Conservation (phyloP, 2,797 vertebrate genomes). For the Peromyscus attwateri region DNA sequence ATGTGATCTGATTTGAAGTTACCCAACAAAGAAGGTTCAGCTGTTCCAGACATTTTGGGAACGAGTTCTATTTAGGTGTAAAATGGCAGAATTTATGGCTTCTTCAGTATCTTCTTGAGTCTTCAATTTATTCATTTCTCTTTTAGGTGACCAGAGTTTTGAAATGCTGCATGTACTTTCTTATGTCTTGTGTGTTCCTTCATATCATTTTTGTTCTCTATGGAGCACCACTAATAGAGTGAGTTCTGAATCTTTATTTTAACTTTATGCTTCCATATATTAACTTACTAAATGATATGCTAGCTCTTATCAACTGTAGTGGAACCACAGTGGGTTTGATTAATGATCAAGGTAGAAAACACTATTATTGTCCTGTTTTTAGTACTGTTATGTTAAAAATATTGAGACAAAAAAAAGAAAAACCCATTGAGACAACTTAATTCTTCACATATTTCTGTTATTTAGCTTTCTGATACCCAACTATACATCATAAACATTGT, state of each 20-base stretch:
- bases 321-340: not conserved
- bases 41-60: not conserved
- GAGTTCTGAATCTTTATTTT: constrained; percentile 88
- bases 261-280: constrained; percentile 48
- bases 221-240: constrained; percentile 97
- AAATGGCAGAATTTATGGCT: constrained; percentile 22
- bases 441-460: constrained; percentile 3
- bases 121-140: constrained; percentile 72
- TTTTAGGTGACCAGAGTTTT: constrained; percentile 93
- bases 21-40: not conserved
- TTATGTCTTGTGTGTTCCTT: constrained; percentile 94
- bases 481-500: not conserved
- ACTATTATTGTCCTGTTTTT: constrained; percentile 30
- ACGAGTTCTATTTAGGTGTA: constrained; percentile 47
- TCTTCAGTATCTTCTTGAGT: constrained; percentile 29
- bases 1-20: not conserved
- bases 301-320: constrained; percentile 19
- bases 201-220: constrained; percentile 97
- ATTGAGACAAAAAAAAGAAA: not conserved
- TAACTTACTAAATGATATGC: constrained; percentile 6
- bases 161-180: constrained; percentile 95
- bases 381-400: constrained; percentile 15
- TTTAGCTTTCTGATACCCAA: not conserved
- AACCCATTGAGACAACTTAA: not conserved
- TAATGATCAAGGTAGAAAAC: not conserved